Evolutionary conservation across 1,140 invertebrate species (phyloP).

Genomic region (Drosophila navojoa): DNA sequence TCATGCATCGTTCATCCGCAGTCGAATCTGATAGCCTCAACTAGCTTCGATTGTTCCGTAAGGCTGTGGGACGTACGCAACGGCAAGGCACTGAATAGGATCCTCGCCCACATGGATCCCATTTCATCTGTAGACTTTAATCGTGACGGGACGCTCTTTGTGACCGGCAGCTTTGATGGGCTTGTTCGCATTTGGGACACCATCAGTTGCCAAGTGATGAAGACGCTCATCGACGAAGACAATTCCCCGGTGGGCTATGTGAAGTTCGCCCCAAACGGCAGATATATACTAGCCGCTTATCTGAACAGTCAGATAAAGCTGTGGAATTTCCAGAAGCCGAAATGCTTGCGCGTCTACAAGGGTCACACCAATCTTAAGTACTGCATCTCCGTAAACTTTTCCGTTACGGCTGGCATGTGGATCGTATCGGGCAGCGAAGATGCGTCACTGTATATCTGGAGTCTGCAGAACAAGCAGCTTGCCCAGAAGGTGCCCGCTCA

Average conservation of each 20-base stretch:
- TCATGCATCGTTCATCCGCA: constrained; percentile 58
- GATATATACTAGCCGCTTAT: constrained; percentile 53
- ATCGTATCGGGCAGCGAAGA: constrained; percentile 68
- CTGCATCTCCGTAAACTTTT: constrained; percentile 62
- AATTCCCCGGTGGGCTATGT: constrained; percentile 60
- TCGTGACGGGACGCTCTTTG: constrained; percentile 48
- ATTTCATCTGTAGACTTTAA: constrained; percentile 61
- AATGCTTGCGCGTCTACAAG: constrained; percentile 57
- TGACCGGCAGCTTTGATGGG: constrained; percentile 62
- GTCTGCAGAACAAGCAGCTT: constrained; percentile 56
- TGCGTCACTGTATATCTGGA: constrained; percentile 52
- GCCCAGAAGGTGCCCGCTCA: constrained; percentile 51
- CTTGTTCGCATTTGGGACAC: constrained; percentile 65
- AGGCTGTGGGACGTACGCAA: constrained; percentile 62
- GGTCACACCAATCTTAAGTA: constrained; percentile 54
- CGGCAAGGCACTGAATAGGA: constrained; percentile 26
- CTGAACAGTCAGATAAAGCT: constrained; percentile 59
- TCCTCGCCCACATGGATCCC: constrained; percentile 59
- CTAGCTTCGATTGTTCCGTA: constrained; percentile 48
- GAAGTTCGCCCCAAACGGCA: constrained; percentile 64
- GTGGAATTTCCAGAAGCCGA: constrained; percentile 63
- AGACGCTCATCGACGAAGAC: constrained; percentile 61
- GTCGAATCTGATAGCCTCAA: constrained; percentile 50
- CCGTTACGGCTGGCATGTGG: constrained; percentile 62
- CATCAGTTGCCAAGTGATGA: constrained; percentile 33